These are phyloP conservation scores for Datnioides undecimradiatus DNA, from an alignment of 2,113 vertebrate genomes.

Conservation along the genomic window DNA sequence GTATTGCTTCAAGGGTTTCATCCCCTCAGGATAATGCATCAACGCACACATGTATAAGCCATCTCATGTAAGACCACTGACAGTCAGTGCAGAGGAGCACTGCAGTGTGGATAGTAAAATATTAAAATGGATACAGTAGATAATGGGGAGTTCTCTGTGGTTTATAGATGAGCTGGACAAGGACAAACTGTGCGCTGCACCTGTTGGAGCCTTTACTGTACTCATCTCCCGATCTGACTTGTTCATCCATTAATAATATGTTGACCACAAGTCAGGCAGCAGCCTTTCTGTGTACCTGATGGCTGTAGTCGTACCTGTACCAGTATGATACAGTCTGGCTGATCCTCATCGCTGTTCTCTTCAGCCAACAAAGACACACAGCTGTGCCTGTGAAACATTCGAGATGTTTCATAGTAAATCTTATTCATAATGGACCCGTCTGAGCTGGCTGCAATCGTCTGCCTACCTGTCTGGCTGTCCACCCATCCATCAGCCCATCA, in stretches of 20 bases:
- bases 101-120: conserved; percentile 44
- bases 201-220: conserved; percentile 12
- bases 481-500: conserved; percentile 56
- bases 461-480: conserved; percentile 25
- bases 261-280: not conserved
- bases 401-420: conserved; percentile 3
- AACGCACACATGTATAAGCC: conserved; percentile 5
- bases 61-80: not conserved
- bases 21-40: conserved; percentile 21
- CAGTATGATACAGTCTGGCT: not conserved
- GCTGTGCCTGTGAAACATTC: conserved; percentile 3
- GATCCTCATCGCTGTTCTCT: not conserved
- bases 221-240: conserved; percentile 14
- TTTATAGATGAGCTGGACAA: conserved; percentile 60
- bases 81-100: conserved; percentile 7
- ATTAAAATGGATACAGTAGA: conserved; percentile 57
- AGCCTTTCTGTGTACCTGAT: not conserved
- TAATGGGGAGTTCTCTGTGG: conserved; percentile 44
- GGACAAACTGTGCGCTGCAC: conserved; percentile 35
- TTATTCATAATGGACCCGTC: conserved; percentile 3
- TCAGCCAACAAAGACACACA: not conserved
- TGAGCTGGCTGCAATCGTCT: not conserved
- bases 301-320: not conserved
- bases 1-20: conserved; percentile 10
- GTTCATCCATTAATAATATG: conserved; percentile 51